Base-by-base conservation (phyloP, 2,888 invertebrate genomes). In the Ceratothoa steindachneri region DNA sequence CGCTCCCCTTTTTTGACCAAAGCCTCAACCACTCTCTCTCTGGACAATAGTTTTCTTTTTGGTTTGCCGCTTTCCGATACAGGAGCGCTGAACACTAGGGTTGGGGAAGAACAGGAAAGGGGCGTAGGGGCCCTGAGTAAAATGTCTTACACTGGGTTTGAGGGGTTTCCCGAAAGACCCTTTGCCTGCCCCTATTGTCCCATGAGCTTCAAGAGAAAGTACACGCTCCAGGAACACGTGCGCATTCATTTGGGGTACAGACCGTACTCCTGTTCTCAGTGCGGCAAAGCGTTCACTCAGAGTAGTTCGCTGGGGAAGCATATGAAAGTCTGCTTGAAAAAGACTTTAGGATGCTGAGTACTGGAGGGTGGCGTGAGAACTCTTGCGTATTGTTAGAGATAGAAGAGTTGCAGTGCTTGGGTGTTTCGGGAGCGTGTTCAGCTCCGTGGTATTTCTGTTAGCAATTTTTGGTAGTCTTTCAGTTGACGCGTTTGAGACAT, bases 241-340 rank as follows among this genome's bases (percentile, higher is more conserved):
- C 55, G 76, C 22, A 76, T 76, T 9, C 76, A 76, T 73, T 66
- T 76, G 15, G 76, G 76, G 4, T 70, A 69, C 5, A 55, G 76
- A 22, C 76, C 76, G 15, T 73, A 76, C 52, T 71, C 76, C 28
- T 76, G 76, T 60, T 69, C 71, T 27, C 53, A 64, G 15, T 76
- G 76, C 55, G 76, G 76, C 24, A 76, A 73, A 71, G 66, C 73
- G n/a, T 76, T 76, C 65, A 76, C 76, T 1, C 76, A 76, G 69
- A 67, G 73, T 22, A 76, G 76, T 55, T 73, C 76, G n/a, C 68
- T 76, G 24, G 52, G 73, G 15, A 76, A 76, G 67, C 76, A 76
- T 52, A 69, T 76, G 19, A 60, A 72, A 30, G 73, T 76, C 64
- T 60, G 71, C 24, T 73, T 76, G 12, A 60, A 60, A 60, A 60